Evolutionary conservation across 2,113 vertebrate species (phyloP), one percentile per base, ranked within the genome.

Genomic region (Silurus meridionalis): DNA sequence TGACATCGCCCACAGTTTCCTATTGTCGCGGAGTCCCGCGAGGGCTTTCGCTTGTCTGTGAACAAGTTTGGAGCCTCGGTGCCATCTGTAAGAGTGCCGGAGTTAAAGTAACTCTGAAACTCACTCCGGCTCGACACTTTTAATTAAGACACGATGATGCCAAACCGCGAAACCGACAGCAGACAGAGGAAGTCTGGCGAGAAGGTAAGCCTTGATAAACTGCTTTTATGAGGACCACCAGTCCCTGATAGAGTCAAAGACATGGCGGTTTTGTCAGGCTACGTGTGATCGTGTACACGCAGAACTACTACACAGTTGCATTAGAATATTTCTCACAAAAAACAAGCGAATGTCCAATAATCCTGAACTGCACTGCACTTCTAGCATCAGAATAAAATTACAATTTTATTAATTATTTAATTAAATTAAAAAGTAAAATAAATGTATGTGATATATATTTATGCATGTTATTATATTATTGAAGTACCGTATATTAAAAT

Each of bases 111-210:
- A 80, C 58, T 58, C 86, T 74, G 25, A 48, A 23, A 78, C 72
- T 79, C 53, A 83, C 84, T 86, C 83, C 82, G 81, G 88, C 83
- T 87, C 92, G 92, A 93, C 91, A 90, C 91, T 94, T 94, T 92
- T 92, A 94, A 93, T 94, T 92, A 94, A 93, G 88, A 88, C 88
- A 85, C 74, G 82, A 79, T 71, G 85, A 83, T 91, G 91, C 83
- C 85, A 87, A 91, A 37, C 37, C 88, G 87, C 63, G 52, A n/a
- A 82, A 66, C 57, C 9, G 19, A 82, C 82, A 87, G 89, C 85
- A 92, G 90, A 91, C 90, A 93, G 88, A 92, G 85, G 87, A 90
- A 80, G 74, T 66, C n/a, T 25, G 69, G 82, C 52, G 15, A 46
- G 84, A 66, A 85, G 58, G 86, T 77, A 86, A 46, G 1, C 2